Base-by-base conservation (phyloP, 1,140 invertebrate genomes). In the Panonychus citri region DNA sequence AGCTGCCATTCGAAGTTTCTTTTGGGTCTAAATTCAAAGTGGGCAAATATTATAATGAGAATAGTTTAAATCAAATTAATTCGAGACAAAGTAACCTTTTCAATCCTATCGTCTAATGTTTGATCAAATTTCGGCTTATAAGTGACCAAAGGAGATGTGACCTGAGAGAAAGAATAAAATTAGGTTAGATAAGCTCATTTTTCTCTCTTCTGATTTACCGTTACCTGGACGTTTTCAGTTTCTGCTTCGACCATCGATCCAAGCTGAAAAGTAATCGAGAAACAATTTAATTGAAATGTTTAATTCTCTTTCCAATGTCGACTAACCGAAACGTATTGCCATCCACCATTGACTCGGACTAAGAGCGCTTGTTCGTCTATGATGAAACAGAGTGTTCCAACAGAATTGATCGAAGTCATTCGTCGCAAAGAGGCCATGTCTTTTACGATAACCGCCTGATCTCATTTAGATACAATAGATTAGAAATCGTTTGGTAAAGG, bases 321-420 rank as follows among this genome's bases (percentile, higher is more conserved):
- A 74, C 80, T 81, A 76, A 93, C 87, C 66, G 79, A 75, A 63
- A 95, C 81, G 64, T 87, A 87, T 68, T 88, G 85, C 88, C 88
- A 93, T 27, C 88, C 88, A 63, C 80, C 80, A 61, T 81, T 82
- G 28, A 93, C 83, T 68, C 88, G 75, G 21, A 91, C 81, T 42
- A 90, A 76, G 12, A 93, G 69, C 25, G 81, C 79, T 73, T 94
- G 83, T 70, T 91, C 85, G 66, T 89, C 85, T 56, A 84, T 78
- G 26, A 94, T 78, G 63, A 87, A 95, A 19, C 84, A 86, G 59
- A 95, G 66, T 3, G 86, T 87, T n/a, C 88, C 89, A 17, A 87
- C 78, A 13, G 83, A 78, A 71, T 80, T 85, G n/a, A 78, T 73
- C 12, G 75, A 73, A 24, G 83, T 82, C 74, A 82, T 80, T 79